These are phyloP conservation scores for Rhinoptilus africanus DNA, from an alignment of 2,113 vertebrate genomes.

Conservation along the genomic window DNA sequence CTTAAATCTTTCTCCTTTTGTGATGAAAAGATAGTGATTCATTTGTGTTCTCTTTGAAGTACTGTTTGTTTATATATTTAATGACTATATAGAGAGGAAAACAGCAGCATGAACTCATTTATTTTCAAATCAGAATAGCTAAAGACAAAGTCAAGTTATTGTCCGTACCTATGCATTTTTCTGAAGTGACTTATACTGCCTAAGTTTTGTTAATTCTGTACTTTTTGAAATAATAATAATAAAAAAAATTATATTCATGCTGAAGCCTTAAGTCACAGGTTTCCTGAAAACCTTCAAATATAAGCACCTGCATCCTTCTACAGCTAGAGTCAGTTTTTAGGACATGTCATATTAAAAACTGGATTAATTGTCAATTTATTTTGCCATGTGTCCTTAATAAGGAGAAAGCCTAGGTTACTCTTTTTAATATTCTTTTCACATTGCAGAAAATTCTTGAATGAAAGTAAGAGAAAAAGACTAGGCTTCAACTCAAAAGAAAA, in stretches of 20 bases:
- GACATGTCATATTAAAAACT: not conserved
- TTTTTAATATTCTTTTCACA: constrained; percentile 2
- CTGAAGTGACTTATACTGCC: not conserved
- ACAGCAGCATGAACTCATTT: not conserved
- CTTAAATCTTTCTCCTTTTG: not conserved
- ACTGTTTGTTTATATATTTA: not conserved
- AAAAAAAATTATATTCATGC: not conserved
- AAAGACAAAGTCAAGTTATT: not conserved
- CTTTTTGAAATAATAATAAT: not conserved
- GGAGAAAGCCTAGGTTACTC: not conserved
- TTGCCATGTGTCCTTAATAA: not conserved
- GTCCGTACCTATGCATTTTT: not conserved
- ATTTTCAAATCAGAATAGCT: not conserved
- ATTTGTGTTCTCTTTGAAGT: not conserved
- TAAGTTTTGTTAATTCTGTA: not conserved
- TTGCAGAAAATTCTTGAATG: not conserved
- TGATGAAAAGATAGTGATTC: not conserved
- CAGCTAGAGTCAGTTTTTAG: not conserved
- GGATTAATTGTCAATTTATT: constrained; percentile 31
- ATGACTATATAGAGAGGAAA: not conserved
- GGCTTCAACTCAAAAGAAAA: not conserved
- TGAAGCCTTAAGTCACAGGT: not conserved
- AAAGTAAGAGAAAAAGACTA: not conserved
- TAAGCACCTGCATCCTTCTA: not conserved
- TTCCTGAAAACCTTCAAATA: not conserved